Percentiles rank a stretch among this genome's conserved stretches.
Evolutionary conservation across 2,113 vertebrate species (phyloP).

Genomic region (Triplophysa siluroides): DNA sequence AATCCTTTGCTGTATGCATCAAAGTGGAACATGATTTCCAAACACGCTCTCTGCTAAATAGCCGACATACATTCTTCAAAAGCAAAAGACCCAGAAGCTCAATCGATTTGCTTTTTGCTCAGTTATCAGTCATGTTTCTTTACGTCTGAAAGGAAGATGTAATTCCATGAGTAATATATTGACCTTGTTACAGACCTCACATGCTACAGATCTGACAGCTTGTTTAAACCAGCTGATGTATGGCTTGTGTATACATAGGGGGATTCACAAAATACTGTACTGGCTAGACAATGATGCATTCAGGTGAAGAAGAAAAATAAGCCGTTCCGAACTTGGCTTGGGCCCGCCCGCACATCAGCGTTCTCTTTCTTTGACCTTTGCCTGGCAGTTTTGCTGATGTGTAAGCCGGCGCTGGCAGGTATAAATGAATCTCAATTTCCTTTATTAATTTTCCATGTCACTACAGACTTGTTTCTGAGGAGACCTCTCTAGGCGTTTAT

Average conservation of each 20-base stretch:
- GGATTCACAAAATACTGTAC: conserved; percentile 58
- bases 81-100: conserved; percentile 52
- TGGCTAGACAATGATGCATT: conserved; percentile 64
- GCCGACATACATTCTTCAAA: conserved; percentile 6
- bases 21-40: background rate
- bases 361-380: conserved; percentile 76
- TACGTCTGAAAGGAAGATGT: conserved; percentile 82
- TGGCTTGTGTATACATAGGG: conserved; percentile 72
- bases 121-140: conserved; percentile 77
- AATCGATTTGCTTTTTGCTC: conserved; percentile 81
- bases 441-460: conserved; percentile 82
- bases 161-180: conserved; percentile 83
- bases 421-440: conserved; percentile 83
- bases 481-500: conserved; percentile 68
- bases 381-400: conserved; percentile 74
- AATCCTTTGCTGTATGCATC: too few relatives aligned
- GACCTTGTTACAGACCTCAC: conserved; percentile 77
- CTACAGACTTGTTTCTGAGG: conserved; percentile 73
- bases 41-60: conserved; percentile 14
- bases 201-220: conserved; percentile 70
- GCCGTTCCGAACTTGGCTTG: conserved; percentile 65
- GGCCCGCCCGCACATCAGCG: conserved; percentile 48
- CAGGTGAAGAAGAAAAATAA: conserved; percentile 70
- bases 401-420: conserved; percentile 70
- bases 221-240: conserved; percentile 82